These are phyloP conservation scores for Uloborus diversus DNA, from an alignment of 1,140 invertebrate species.

Conservation along the genomic window DNA sequence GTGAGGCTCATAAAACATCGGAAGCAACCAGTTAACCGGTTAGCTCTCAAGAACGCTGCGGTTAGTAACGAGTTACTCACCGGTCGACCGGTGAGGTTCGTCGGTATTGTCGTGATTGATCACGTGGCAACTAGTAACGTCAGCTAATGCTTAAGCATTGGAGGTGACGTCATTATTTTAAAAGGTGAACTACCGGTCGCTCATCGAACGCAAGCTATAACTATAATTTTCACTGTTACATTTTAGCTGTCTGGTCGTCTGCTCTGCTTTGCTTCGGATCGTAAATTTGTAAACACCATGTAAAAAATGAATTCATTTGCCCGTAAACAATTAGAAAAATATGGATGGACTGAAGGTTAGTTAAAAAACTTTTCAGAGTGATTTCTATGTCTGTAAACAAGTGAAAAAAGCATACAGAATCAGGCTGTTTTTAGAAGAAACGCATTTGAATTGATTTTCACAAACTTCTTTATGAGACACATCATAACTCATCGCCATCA, in stretches of 20 bases:
- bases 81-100: too few species aligned
- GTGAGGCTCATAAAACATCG: too few species aligned
- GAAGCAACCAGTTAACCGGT: too few species aligned
- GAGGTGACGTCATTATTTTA: not conserved
- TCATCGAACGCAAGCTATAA: not conserved
- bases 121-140: too few species aligned
- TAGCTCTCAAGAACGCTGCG: too few species aligned
- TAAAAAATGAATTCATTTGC: constrained; percentile 19
- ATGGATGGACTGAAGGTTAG: constrained; percentile 26
- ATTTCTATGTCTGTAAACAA: not conserved
- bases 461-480: not conserved
- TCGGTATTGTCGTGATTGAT: too few species aligned
- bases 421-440: not conserved
- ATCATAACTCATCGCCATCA: not conserved
- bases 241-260: not conserved
- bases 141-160: not conserved
- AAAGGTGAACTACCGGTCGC: not conserved
- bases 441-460: not conserved
- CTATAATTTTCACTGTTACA: not conserved
- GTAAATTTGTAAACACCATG: not conserved
- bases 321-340: constrained; percentile 34
- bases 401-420: not conserved
- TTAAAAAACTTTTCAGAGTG: too few species aligned
- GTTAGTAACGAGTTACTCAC: too few species aligned
- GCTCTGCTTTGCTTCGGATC: not conserved